Percentiles rank a stretch among this genome's conserved stretches.
Evolutionary conservation across 2,113 vertebrate genomes (phyloP).

Genomic region (Dromaius novaehollandiae): DNA sequence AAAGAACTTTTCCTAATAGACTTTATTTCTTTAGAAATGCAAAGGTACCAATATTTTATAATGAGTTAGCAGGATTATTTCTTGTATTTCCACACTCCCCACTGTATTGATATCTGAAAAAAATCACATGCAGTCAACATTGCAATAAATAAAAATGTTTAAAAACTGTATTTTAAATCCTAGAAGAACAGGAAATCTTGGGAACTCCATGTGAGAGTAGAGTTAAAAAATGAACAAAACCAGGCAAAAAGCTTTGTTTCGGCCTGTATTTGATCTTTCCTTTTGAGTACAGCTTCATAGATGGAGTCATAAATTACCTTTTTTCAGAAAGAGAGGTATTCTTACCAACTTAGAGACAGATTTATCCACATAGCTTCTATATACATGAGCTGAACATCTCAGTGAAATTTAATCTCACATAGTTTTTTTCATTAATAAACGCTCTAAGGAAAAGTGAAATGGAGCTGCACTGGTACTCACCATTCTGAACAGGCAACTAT

Average conservation of each 20-base stretch:
- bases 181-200: conserved; percentile 16
- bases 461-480: not conserved
- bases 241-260: conserved; percentile 20
- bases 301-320: conserved; percentile 51
- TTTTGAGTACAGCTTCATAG: conserved; percentile 20
- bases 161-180: conserved; percentile 36
- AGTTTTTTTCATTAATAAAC: not conserved
- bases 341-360: conserved; percentile 29
- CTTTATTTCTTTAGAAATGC: conserved; percentile 65
- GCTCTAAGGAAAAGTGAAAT: not conserved
- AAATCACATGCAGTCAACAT: conserved; percentile 49
- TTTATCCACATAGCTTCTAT: conserved; percentile 32
- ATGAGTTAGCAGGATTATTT: conserved; percentile 22
- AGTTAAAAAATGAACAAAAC: conserved; percentile 18
- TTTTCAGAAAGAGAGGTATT: conserved; percentile 20
- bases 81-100: conserved; percentile 42
- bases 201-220: conserved; percentile 18
- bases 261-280: conserved; percentile 42
- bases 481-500: not conserved
- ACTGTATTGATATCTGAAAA: conserved; percentile 37
- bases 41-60: conserved; percentile 53
- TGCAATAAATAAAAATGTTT: conserved; percentile 62
- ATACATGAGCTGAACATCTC: conserved; percentile 23
- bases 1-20: conserved; percentile 29
- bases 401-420: not conserved